phyloP scores from a whole-genome alignment of 2,888 invertebrate genomes.

The Campopleginae sp. region DNA sequence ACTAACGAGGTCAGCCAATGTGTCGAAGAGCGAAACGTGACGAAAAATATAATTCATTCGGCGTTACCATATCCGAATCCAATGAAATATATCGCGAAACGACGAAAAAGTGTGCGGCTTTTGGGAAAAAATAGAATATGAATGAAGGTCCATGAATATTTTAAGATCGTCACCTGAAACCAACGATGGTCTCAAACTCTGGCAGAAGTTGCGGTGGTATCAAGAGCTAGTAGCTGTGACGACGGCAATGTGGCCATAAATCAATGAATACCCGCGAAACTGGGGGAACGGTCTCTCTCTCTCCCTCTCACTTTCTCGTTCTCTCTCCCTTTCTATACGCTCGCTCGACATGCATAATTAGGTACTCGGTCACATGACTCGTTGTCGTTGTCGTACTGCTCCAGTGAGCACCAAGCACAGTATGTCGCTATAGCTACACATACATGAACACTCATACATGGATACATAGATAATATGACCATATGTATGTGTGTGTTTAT shows the following conservation, averaged over 20 bases:
- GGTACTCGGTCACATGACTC: constrained; percentile 68
- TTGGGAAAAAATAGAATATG: neutral
- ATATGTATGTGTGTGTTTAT: neutral
- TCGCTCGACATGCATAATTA: constrained; percentile 70
- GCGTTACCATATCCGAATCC: neutral
- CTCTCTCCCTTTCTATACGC: constrained; percentile 40
- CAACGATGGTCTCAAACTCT: constrained; percentile 38
- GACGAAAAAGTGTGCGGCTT: neutral
- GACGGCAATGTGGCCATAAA: constrained; percentile 64
- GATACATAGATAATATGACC: neutral
- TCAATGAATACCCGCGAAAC: constrained; percentile 68
- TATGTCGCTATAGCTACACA: constrained; percentile 21
- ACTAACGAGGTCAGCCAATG: constrained; percentile 50
- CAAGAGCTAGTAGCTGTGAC: constrained; percentile 51
- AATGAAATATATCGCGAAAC: neutral
- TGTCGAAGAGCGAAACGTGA: neutral
- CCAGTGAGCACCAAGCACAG: constrained; percentile 55
- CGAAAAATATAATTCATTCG: neutral
- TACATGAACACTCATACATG: constrained; percentile 14
- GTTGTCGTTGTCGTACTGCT: constrained; percentile 62
- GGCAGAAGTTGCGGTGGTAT: constrained; percentile 32
- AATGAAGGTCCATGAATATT: neutral
- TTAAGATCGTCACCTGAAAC: constrained; percentile 21
- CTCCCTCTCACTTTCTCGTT: no score
- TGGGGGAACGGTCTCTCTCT: constrained; percentile 54